Base-by-base conservation (phyloP, 2,888 invertebrate species). In the Epirrhoe tristata region DNA sequence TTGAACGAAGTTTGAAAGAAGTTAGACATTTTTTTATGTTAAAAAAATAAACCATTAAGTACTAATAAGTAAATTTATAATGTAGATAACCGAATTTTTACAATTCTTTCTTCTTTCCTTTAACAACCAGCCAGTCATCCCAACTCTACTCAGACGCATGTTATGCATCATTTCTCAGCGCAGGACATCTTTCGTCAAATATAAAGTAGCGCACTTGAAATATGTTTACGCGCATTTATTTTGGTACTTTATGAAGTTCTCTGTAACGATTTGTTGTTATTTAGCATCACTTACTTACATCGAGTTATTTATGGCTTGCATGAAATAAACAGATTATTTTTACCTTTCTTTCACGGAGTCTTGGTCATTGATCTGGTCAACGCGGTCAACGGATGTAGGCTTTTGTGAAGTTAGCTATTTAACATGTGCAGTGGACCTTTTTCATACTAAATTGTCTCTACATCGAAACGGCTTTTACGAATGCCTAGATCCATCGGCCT, bases 121-220 rank as follows among this genome's bases (percentile, higher is more conserved):
- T 48, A 6, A 5, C 12, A 54, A 55, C 12, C 17, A 55, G 36
- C 10, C n/a, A 14, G 1, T 10, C 31, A 81, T 74, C 79, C 77
- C 85, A 72, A 53, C 66, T 77, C 81, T 86, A 86, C 82, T 73
- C 73, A 60, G 71, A 67, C 81, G 80, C 82, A 81, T 81, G 82
- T 81, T 77, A 74, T 64, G 74, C 83, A 84, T 86, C 86, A 76
- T 85, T 84, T 84, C 83, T 86, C 86, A 85, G 81, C 77, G 66
- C 76, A 79, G 82, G 82, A 84, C 82, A 81, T 81, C 81, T 81
- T 76, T 85, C 85, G 80, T 79, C 81, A 76, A 79, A 77, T 81
- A 77, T 81, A 81, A 80, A 77, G 75, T 81, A 78, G 80, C 76
- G 65, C 75, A 73, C 75, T 79, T 74, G 77, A 74, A 81, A 81